These are phyloP conservation scores for Gorsachius magnificus DNA, from an alignment of 2,797 vertebrate species.

Conservation along the genomic window DNA sequence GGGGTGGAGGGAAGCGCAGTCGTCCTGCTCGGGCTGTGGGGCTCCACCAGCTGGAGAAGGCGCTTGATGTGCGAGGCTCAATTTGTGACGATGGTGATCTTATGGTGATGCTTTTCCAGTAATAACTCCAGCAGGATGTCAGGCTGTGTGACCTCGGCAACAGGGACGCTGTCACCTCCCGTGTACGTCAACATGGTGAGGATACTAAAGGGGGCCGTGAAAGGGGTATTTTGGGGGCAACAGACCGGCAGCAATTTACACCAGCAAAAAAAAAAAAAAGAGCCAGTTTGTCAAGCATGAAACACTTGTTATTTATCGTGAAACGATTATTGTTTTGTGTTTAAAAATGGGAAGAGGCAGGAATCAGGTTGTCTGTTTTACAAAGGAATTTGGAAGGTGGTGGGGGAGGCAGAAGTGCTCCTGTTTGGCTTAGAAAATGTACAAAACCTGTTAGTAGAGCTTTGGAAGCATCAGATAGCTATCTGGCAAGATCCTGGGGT, in stretches of 20 bases:
- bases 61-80: background rate
- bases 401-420: background rate
- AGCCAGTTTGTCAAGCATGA: background rate
- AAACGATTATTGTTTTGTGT: background rate
- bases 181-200: fast-evolving
- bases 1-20: fast-evolving
- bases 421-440: background rate
- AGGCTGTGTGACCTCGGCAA: background rate
- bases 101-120: background rate
- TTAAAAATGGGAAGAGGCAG: background rate
- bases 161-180: background rate
- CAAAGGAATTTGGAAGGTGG: background rate
- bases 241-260: background rate
- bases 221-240: background rate
- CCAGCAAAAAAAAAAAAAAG: background rate
- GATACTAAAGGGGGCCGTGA: background rate
- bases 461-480: background rate
- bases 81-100: background rate
- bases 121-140: background rate
- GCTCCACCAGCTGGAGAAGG: background rate
- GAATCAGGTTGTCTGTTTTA: background rate
- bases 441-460: background rate
- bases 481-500: background rate
- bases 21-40: background rate
- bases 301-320: background rate